Conservation (phyloP, 2,888 invertebrate species). For the Melikaiella ostensackeni region DNA sequence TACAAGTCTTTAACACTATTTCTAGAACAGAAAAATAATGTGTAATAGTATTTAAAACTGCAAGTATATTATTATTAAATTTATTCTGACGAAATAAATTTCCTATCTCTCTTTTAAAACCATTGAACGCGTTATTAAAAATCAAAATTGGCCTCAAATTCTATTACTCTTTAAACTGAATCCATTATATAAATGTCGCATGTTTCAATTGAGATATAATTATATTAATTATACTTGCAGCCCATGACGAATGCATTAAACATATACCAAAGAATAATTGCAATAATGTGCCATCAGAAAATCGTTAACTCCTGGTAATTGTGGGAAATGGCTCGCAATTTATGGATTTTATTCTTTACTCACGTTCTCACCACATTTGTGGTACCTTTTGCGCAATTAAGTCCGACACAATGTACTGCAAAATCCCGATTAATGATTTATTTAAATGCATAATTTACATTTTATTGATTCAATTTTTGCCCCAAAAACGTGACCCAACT, state of each 20-base stretch:
- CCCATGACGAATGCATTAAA: not conserved
- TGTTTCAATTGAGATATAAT: constrained; percentile 8
- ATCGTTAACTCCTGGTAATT: not conserved
- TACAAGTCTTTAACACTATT: no score
- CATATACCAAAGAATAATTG: not conserved
- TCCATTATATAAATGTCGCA: not conserved
- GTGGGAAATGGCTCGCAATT: not conserved
- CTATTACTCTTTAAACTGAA: not conserved
- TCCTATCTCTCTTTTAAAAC: not conserved
- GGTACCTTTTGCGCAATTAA: not conserved
- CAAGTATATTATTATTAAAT: no score
- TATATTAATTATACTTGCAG: constrained; percentile 3
- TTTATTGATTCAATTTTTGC: not conserved
- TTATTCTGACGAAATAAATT: not conserved
- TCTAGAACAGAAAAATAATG: no score
- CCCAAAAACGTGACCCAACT: no score
- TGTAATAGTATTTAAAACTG: no score
- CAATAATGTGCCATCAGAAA: not conserved
- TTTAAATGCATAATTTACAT: not conserved
- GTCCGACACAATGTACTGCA: not conserved
- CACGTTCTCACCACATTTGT: not conserved
- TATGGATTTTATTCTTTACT: not conserved
- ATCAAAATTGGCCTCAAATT: not conserved
- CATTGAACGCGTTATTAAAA: not conserved
- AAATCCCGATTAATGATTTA: not conserved